These are phyloP conservation scores for Actinernus sp. DNA, from an alignment of 92 coral and sea anemone genomes.

Conservation along the genomic window DNA sequence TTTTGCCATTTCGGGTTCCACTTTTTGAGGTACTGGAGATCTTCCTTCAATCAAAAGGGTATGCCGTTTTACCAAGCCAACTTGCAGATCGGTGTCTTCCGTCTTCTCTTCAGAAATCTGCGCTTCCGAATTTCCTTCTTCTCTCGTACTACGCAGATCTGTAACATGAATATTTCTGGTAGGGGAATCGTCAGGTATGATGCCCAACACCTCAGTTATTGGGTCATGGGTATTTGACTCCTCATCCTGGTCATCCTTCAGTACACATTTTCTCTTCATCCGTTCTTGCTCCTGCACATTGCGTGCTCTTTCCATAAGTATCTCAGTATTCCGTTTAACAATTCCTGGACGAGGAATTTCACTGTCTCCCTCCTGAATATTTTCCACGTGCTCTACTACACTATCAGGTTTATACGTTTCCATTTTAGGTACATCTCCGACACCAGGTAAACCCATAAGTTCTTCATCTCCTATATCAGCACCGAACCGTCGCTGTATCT, in stretches of 20 bases:
- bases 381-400: constrained; percentile 2
- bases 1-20: too few relatives aligned
- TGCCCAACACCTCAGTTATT: neutral
- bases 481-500: neutral
- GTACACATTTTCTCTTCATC: neutral
- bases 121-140: neutral
- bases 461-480: neutral
- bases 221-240: neutral
- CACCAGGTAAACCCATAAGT: too few relatives aligned
- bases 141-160: neutral
- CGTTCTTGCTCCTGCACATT: neutral
- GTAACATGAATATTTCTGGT: neutral
- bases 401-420: constrained; percentile 1
- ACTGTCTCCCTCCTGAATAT: too few relatives aligned
- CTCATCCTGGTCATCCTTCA: neutral
- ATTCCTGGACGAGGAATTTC: constrained; percentile 42
- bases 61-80: constrained; percentile 53
- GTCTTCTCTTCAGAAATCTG: neutral
- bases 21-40: constrained; percentile 1
- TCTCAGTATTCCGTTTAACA: constrained; percentile 27
- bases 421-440: too few relatives aligned
- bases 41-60: constrained; percentile 52
- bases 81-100: constrained; percentile 2
- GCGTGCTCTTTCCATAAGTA: constrained; percentile 10
- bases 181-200: neutral